Percentiles rank a stretch among this genome's conserved stretches.
These are phyloP conservation scores for Megalonaias nervosa DNA, from an alignment of 1,140 invertebrate genomes.

Conservation along the genomic window DNA sequence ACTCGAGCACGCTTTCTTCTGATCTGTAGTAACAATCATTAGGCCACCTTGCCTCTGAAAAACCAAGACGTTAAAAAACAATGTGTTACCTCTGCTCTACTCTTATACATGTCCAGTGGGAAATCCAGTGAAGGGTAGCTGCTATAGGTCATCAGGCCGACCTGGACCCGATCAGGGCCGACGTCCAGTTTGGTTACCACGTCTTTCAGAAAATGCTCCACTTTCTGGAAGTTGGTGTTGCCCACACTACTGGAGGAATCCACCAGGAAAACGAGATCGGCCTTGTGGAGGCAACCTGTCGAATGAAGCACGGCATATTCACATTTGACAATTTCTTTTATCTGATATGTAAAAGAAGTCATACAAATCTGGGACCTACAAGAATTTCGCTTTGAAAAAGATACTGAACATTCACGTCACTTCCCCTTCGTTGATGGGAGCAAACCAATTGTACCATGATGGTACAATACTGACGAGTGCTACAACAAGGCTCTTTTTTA, in stretches of 20 bases:
- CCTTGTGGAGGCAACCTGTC: slow-evolving; percentile 56
- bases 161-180: slow-evolving; percentile 50
- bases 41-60: no score
- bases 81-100: slow-evolving; percentile 32
- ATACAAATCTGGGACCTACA: neutral
- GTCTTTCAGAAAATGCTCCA: slow-evolving; percentile 58
- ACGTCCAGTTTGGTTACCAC: slow-evolving; percentile 48
- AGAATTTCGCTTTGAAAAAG: neutral
- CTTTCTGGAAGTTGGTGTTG: slow-evolving; percentile 53
- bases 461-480: neutral
- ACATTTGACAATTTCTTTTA: neutral
- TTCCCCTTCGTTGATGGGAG: neutral
- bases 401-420: neutral
- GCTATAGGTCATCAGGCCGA: slow-evolving; percentile 59
- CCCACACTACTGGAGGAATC: slow-evolving; percentile 61
- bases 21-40: no score
- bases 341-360: neutral
- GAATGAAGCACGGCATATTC: neutral
- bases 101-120: slow-evolving; percentile 50
- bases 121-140: slow-evolving; percentile 57
- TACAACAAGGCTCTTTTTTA: neutral
- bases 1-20: no score
- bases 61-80: neutral
- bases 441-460: neutral
- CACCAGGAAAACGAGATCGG: slow-evolving; percentile 59